Conservation (phyloP, 2,888 invertebrate genomes). For the Rhorus exstirpatorius region DNA sequence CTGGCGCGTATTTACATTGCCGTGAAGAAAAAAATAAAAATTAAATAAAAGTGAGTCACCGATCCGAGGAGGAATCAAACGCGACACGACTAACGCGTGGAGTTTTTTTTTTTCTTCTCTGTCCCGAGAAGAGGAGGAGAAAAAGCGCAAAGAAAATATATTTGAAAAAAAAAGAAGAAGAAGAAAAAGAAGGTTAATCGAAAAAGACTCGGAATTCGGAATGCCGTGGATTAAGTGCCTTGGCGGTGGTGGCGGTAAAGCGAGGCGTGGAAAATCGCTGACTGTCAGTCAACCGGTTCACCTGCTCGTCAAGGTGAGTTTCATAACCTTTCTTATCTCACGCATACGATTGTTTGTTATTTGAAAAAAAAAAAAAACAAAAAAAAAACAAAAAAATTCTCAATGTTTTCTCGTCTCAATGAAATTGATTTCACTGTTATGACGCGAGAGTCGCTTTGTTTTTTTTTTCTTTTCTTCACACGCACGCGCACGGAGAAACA, state of each 20-base stretch:
- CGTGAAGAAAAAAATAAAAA: conserved; percentile 30
- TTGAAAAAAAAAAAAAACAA: conserved; percentile 6
- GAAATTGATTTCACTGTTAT: background rate
- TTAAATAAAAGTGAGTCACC: background rate
- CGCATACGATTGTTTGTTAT: conserved; percentile 16
- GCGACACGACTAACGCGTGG: background rate
- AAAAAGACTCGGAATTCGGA: conserved; percentile 75
- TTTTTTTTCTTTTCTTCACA: no score
- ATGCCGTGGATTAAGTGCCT: conserved; percentile 86
- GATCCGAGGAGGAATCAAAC: background rate
- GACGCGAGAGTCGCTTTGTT: no score
- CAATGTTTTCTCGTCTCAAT: conserved; percentile 3
- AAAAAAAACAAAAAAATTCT: no score
- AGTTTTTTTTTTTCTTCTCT: background rate
- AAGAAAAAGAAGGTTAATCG: no score
- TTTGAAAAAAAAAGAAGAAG: conserved; percentile 67
- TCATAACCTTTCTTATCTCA: conserved; percentile 24
- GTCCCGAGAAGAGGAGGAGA: conserved; percentile 29
- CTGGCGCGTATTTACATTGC: conserved; percentile 35
- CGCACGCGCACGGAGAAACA: no score
- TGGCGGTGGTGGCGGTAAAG: conserved; percentile 83
- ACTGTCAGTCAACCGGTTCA: conserved; percentile 85
- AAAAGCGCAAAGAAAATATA: conserved; percentile 55
- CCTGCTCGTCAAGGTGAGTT: conserved; percentile 84
- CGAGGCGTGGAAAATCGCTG: conserved; percentile 84